Evolutionary conservation across 2,113 vertebrate species (phyloP).

Genomic region (Neodontobutis hainanensis): DNA sequence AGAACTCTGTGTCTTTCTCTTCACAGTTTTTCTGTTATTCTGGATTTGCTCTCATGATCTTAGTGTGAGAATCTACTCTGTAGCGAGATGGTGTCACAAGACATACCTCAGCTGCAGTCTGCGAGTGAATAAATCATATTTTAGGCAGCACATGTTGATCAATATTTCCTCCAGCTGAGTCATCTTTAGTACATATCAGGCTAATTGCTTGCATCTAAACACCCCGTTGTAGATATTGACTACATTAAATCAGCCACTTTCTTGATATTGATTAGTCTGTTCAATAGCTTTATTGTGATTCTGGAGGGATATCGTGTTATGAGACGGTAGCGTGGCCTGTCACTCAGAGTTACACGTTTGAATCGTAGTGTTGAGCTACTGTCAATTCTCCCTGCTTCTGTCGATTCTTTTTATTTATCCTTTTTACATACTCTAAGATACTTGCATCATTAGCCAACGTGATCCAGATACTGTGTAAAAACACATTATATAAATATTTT

Average conservation of each 20-base stretch:
- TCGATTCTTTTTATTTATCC: too few relatives aligned
- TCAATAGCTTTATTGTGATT: not conserved
- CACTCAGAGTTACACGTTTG: too few relatives aligned
- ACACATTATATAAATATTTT: too few relatives aligned
- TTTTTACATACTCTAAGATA: too few relatives aligned
- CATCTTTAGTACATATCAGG: not conserved
- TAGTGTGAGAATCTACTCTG: slow-evolving; percentile 41
- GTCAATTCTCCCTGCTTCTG: too few relatives aligned
- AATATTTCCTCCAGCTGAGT: slow-evolving; percentile 8
- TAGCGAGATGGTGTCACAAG: slow-evolving; percentile 55
- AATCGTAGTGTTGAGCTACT: too few relatives aligned
- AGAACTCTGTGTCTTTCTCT: not conserved
- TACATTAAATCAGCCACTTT: not conserved
- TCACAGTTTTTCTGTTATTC: slow-evolving; percentile 14
- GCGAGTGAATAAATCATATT: slow-evolving; percentile 13
- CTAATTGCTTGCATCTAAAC: not conserved
- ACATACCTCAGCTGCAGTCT: slow-evolving; percentile 19
- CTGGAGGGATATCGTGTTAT: too few relatives aligned
- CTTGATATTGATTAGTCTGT: not conserved
- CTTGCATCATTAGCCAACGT: too few relatives aligned
- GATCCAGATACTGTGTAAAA: too few relatives aligned
- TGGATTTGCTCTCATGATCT: slow-evolving; percentile 49
- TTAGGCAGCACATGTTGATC: slow-evolving; percentile 9
- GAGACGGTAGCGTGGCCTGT: too few relatives aligned
- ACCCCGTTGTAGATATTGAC: slow-evolving; percentile 1